These are phyloP conservation scores for Deroptyus accipitrinus DNA, from an alignment of 2,113 vertebrate species.

Conservation along the genomic window DNA sequence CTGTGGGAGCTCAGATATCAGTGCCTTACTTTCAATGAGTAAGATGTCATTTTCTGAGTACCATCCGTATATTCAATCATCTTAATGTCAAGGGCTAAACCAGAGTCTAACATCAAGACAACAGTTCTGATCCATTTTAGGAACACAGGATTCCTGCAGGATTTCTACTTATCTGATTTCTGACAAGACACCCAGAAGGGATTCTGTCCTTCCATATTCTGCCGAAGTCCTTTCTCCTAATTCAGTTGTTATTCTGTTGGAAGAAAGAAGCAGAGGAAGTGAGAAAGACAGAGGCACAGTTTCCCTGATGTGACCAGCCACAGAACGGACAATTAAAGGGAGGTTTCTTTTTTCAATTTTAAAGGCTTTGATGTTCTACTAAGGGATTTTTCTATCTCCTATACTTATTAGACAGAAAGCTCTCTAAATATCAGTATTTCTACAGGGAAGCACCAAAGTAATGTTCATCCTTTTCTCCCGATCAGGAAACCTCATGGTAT, in stretches of 20 bases:
- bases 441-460: background rate
- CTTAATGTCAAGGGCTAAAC: background rate
- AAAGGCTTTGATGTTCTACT: constrained; percentile 28
- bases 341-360: constrained; percentile 41
- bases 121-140: background rate
- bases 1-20: background rate
- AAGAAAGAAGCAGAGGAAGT: background rate
- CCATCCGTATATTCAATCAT: rapidly evolving
- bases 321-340: background rate
- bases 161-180: background rate
- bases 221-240: background rate
- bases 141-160: background rate
- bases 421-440: constrained; percentile 64
- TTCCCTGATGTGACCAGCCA: background rate
- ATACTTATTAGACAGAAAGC: constrained; percentile 40
- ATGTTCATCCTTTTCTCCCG: background rate
- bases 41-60: background rate
- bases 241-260: background rate
- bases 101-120: background rate
- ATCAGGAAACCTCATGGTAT: background rate
- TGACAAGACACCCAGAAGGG: background rate
- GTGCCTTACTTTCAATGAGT: background rate
- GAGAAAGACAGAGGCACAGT: background rate
- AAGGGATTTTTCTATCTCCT: constrained; percentile 22
- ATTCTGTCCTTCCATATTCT: background rate